phyloP scores from a whole-genome alignment of 2,797 vertebrate species.

The Enteromius afrohamiltoni region DNA sequence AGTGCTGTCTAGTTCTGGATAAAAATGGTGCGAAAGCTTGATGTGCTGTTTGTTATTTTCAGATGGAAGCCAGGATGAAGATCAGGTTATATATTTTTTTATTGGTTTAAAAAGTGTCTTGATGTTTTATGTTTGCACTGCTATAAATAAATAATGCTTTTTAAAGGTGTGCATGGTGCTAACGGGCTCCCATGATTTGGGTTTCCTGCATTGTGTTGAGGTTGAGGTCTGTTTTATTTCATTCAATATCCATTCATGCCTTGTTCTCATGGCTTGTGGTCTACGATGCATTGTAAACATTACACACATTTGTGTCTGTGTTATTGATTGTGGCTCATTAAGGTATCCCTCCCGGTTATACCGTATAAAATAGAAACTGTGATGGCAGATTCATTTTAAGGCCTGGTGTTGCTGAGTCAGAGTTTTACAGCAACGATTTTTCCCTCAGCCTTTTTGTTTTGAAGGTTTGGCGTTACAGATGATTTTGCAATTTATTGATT shows the following conservation, averaged over 20 bases:
- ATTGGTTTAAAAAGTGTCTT: constrained; percentile 22
- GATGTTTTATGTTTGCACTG: constrained; percentile 7
- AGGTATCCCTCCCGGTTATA: background rate
- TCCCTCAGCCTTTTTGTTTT: background rate
- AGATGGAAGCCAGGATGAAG: constrained; percentile 88
- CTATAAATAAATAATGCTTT: background rate
- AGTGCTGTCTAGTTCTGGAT: background rate
- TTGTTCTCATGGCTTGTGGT: background rate
- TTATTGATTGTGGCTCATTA: constrained; percentile 38
- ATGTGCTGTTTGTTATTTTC: constrained; percentile 70
- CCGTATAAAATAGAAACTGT: background rate
- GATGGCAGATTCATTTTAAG: constrained; percentile 18
- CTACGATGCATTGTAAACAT: constrained; percentile 22
- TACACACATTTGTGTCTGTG: constrained; percentile 19
- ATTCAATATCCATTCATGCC: background rate
- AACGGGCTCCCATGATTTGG: background rate
- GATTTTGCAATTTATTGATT: background rate
- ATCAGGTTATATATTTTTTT: constrained; percentile 84
- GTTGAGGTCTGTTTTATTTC: background rate
- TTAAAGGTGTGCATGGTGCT: constrained; percentile 13
- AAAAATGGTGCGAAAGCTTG: background rate
- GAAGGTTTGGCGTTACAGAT: background rate
- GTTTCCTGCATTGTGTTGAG: constrained; percentile 13
- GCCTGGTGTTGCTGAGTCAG: constrained; percentile 25
- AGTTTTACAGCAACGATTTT: background rate